phyloP scores from a whole-genome alignment of 2,113 vertebrate species.

The Anas platyrhynchos region DNA sequence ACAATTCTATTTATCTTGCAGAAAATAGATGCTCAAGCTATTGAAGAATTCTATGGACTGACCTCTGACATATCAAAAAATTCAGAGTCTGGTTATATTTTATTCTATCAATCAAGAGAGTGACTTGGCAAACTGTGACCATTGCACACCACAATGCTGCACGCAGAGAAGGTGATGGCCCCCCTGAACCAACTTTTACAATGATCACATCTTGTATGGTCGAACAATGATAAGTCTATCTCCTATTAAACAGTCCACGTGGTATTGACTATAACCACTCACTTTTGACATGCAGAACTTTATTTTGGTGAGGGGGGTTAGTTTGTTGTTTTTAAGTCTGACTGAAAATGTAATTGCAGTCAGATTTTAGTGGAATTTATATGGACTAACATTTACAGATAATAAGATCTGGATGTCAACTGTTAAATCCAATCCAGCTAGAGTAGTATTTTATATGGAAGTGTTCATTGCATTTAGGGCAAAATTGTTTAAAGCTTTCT shows the following conservation, averaged over 20 bases:
- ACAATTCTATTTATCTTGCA: conserved; percentile 62
- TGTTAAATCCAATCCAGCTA: conserved; percentile 32
- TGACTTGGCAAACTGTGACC: conserved; percentile 73
- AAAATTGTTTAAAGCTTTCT: conserved; percentile 58
- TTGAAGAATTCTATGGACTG: conserved; percentile 98
- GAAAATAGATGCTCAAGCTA: conserved; percentile 99
- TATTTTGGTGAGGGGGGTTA: background rate
- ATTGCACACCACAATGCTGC: background rate
- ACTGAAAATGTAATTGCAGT: conserved; percentile 59
- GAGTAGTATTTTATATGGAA: conserved; percentile 55
- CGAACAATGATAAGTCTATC: background rate
- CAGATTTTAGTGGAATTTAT: conserved; percentile 64
- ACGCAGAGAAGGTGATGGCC: background rate
- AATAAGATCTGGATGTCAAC: conserved; percentile 48
- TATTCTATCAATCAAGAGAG: conserved; percentile 98
- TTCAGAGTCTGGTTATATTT: conserved; percentile 98
- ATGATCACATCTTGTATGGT: background rate
- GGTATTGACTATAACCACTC: background rate
- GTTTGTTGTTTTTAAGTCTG: conserved; percentile 57
- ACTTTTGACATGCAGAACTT: conserved; percentile 43
- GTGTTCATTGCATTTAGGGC: conserved; percentile 25
- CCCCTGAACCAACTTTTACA: conserved; percentile 13
- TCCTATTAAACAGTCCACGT: conserved; percentile 5
- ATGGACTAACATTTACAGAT: conserved; percentile 62
- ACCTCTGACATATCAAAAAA: conserved; percentile 99